Percentiles rank a stretch among this genome's conserved stretches.
Conservation (phyloP, 2,888 invertebrate genomes). For the Penaeus monodon region DNA sequence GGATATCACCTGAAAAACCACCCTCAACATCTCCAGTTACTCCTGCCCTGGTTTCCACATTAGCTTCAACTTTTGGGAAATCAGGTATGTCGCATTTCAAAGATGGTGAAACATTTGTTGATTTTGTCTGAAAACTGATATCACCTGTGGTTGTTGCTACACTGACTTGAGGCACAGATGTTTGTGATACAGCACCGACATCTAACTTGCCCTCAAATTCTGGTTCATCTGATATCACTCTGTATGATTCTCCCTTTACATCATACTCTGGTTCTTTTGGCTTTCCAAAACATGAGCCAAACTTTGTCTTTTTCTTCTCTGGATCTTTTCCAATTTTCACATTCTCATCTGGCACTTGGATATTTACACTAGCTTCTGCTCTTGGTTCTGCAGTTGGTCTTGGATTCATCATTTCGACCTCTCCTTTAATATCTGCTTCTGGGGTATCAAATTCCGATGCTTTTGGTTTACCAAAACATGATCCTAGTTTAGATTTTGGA, state of each 20-base stretch:
- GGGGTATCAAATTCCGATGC: conserved; percentile 11
- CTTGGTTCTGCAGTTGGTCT: conserved; percentile 15
- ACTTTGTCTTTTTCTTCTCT: conserved; percentile 34
- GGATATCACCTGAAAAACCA: no score
- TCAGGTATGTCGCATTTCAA: conserved; percentile 36
- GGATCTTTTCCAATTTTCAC: no score
- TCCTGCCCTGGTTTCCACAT: conserved; percentile 7
- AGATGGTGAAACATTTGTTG: neutral
- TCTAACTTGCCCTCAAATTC: conserved; percentile 24
- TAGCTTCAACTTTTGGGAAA: neutral
- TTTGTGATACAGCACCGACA: conserved; percentile 35
- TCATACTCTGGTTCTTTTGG: no score
- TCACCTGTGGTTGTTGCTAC: no score
- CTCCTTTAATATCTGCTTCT: conserved; percentile 3
- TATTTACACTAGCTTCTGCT: conserved; percentile 26
- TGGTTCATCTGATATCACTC: conserved; percentile 12
- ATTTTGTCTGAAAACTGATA: no score
- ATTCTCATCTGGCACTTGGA: neutral
- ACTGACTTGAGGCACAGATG: conserved; percentile 35
- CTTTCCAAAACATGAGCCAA: neutral
- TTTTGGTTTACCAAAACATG: conserved; percentile 35
- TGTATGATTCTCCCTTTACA: no score
- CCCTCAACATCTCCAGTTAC: no score
- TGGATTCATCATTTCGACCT: conserved; percentile 15
- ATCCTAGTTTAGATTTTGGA: conserved; percentile 33